Base-by-base conservation (phyloP, 2,888 invertebrate genomes). In the Drosophila nigricruria region DNA sequence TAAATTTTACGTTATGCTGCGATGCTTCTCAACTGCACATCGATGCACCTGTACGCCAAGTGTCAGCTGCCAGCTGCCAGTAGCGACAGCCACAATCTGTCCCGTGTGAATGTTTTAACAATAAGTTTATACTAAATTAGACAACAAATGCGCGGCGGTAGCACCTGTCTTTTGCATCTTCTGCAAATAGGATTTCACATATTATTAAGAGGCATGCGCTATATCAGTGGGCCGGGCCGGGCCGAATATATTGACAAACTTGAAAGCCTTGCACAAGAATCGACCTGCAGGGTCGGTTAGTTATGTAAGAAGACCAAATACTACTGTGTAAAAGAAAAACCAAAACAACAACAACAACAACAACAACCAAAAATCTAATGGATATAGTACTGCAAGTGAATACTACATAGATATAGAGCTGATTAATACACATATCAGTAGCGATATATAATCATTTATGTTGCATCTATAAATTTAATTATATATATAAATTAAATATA, bases 21-120 rank as follows among this genome's bases (percentile, higher is more conserved):
- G 30, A 47, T 63, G 62, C 25, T 45, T 58, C 52, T 38, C 20
- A 57, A 64, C 56, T 64, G 47, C 60, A 68, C 54, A 59, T 67
- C 58, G 52, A 53, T 70, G 79, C 79, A 80, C 79, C 82, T 80
- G 79, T 68, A 79, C 67, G 34, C 36, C 58, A 56, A 70, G 72
- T 79, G 67, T 81, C 79, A 79, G 67, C 70, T 73, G 34, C 36
- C 58, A 58, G 67, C 70, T 73, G n/a, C n/a, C n/a, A n/a, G 67
- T 67, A 56, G 50, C 42, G 59, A 63, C 64, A 50, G 71, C 52
- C 50, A 32, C n/a, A n/a, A n/a, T 47, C 50, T 62, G 43, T 40
- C 58, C n/a, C 50, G 45, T 70, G 61, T 56, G 52, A 75, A 62
- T 67, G 67, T 40, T 57, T 71, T 56, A 64, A 71, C 71, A 79